Evolutionary conservation across 2,797 vertebrate species (phyloP), one percentile per base, ranked within the genome.

Genomic region (Sciaenops ocellatus): DNA sequence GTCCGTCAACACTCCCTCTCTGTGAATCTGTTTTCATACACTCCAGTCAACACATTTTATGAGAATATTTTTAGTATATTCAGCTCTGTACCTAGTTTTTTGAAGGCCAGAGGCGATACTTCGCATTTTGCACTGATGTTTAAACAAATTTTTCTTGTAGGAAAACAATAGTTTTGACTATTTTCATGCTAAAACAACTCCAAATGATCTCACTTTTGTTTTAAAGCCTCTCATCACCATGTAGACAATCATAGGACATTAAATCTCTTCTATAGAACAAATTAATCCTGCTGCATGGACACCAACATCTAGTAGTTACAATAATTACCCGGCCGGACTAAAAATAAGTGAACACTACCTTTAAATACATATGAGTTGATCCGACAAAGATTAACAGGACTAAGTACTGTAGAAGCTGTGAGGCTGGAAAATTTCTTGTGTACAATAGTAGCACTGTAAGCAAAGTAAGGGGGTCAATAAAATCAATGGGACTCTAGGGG

Each of bases 1-100:
- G 42, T 42, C 54, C 18, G 22, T 20, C 60, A 42, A 62, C 59
- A 17, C 62, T 48, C 28, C 44, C n/a, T 34, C 77, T 59, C 18
- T 54, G 16, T 18, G 18, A 59, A 47, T 11, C 6, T 54, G 30
- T 50, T 65, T 57, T 46, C 50, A 63, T 56, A n/a, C 22, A 38
- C 48, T 59, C 20, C n/a, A 60, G 47, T 71, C 47, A 61, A 38
- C 46, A 16, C 16, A 17, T 6, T 2, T 15, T 57, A 16, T 61
- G 34, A 38, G 34, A 38, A 38, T 38, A 38, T 38, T 8, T 38
- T 38, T 38, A 9, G 16, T 13, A 34, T 22, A 24, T 57, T 30
- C 15, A 48, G 34, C 44, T 20, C 18, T 57, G 7, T 12, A 4
- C 34, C 6, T 22, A 22, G 13, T 11, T 54, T 48, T 30, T 28